phyloP scores from a whole-genome alignment of 2,113 vertebrate species.

The Callipepla squamata region DNA sequence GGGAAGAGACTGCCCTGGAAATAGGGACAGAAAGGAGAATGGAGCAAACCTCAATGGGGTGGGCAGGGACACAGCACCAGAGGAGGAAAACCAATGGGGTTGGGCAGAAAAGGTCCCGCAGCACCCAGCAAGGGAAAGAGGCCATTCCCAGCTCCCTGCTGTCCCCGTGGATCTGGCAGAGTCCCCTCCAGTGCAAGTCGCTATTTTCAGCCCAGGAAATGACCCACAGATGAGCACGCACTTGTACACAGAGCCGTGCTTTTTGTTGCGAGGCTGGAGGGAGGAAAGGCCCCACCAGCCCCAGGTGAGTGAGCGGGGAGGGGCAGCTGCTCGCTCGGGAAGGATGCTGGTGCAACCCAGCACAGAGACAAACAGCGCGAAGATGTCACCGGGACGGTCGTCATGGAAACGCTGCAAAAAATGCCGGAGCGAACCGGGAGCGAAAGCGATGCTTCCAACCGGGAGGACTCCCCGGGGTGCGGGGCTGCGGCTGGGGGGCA shows the following conservation, averaged over 20 bases:
- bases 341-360: neutral
- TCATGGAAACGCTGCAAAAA: constrained; percentile 31
- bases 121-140: neutral
- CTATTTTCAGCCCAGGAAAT: neutral
- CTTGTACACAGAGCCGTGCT: neutral
- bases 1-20: neutral
- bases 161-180: neutral
- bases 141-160: rapidly evolving
- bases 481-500: neutral
- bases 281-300: neutral
- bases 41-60: neutral
- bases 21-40: neutral
- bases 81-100: neutral
- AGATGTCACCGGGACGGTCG: constrained; percentile 45
- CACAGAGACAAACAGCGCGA: neutral
- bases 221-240: neutral
- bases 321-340: neutral
- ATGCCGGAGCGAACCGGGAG: neutral
- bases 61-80: neutral
- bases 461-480: neutral
- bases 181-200: neutral
- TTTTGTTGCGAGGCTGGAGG: neutral
- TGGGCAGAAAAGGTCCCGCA: neutral
- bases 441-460: neutral
- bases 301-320: rapidly evolving